Base-by-base conservation (phyloP, 2,888 invertebrate genomes). In the Unio delphinus region DNA sequence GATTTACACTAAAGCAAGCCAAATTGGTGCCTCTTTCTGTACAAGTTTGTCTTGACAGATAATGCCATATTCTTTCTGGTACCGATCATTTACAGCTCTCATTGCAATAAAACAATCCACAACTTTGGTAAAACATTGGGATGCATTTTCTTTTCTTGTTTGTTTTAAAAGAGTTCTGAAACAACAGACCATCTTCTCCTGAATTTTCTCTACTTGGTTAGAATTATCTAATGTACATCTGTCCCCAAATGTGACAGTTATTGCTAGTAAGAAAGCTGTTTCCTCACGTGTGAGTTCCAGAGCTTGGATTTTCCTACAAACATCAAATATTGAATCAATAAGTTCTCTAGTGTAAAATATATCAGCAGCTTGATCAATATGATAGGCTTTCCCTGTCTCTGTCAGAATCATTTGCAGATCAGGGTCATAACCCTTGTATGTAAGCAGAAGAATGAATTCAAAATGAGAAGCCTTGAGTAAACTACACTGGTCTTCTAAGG, bases 21-120 rank as follows among this genome's bases (percentile, higher is more conserved):
- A 77, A 26, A 77, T 77, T 28, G 77, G 77, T 5, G 77, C 77
- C 65, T 77, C 77, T 55, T 77, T 77, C 66, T 77, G 77, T 1
- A 77, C 77, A 5, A 77, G 67, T 55, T 77, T 77, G 59, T 77
- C 77, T 60, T 77, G 77, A 60, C 77, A 77, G 57, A 77, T 77
- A 61, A 74, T 74, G 26, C 74, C 77, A 65, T 77, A 77, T 59
- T 77, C 77, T 58, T 77, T 77, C 54, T 73, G 67, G 67, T 77
- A 77, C 69, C 73, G 73, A 61, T 77, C 77, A 61, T 69, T 69
- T 3, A 77, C 77, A 20, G 74, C 77, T 45, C 77, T 57, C 77
- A 77, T 77, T 15, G 74, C 74, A 26, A 77, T 69, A 55, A 77
- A 77, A 69, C 77, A 77, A 63, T 77, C 77, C 23, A 77, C 77